Conservation (phyloP, 92 coral and sea anemone species). For the Palythoa grandis region DNA sequence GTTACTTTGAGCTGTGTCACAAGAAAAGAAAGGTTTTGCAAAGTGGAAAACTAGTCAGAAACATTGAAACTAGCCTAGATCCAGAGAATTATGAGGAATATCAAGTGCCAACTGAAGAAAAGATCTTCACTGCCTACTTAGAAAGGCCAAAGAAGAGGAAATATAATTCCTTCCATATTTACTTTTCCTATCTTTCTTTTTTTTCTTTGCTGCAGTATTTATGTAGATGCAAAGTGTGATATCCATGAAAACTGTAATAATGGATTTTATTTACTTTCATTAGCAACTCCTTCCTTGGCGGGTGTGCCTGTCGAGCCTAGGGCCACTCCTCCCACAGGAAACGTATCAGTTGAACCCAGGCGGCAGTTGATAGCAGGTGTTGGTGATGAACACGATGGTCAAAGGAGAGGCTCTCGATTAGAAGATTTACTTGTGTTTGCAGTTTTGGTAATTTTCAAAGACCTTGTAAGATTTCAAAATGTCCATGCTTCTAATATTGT, state of each 20-base stretch:
- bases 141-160: too few relatives aligned
- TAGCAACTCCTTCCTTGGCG: constrained; percentile 14
- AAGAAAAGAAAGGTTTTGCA: too few relatives aligned
- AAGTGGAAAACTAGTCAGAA: too few relatives aligned
- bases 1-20: too few relatives aligned
- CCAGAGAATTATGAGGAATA: too few relatives aligned
- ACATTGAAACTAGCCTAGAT: too few relatives aligned
- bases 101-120: too few relatives aligned
- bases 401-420: constrained; percentile 27
- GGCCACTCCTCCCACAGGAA: constrained; percentile 53
- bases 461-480: too few relatives aligned
- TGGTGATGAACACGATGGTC: constrained; percentile 53
- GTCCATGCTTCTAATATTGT: too few relatives aligned
- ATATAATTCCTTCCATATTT: too few relatives aligned
- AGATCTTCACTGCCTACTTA: too few relatives aligned
- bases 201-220: not conserved
- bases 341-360: constrained; percentile 41
- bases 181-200: too few relatives aligned
- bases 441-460: not conserved
- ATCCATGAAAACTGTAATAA: not conserved
- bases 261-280: not conserved
- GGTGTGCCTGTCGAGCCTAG: not conserved
- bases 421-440: not conserved
- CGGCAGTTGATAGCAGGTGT: constrained; percentile 49
- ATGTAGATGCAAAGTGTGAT: not conserved